phyloP scores from a whole-genome alignment of 2,113 vertebrate genomes.

The Aramus guarauna region DNA sequence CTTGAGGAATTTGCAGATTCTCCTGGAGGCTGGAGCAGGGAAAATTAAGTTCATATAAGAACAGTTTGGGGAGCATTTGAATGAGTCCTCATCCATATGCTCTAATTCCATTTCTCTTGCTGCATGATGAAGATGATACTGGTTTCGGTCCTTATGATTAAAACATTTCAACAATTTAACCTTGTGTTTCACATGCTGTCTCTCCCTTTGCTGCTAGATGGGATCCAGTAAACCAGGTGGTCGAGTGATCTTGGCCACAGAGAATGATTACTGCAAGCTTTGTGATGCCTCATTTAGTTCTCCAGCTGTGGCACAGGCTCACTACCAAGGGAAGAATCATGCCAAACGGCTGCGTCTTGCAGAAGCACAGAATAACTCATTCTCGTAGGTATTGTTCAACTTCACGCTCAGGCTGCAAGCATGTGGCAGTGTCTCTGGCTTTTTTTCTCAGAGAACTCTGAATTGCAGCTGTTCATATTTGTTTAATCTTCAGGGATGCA shows the following conservation, averaged over 20 bases:
- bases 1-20: neutral
- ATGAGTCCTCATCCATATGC: neutral
- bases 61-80: neutral
- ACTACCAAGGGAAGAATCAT: slow-evolving; percentile 97
- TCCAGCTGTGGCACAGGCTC: slow-evolving; percentile 93
- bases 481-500: slow-evolving; percentile 79
- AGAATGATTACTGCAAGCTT: slow-evolving; percentile 98
- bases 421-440: neutral
- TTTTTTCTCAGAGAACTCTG: neutral
- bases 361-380: slow-evolving; percentile 86
- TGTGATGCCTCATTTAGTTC: slow-evolving; percentile 98
- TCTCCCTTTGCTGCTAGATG: slow-evolving; percentile 72
- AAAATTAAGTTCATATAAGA: neutral
- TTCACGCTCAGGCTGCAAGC: slow-evolving; percentile 23
- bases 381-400: slow-evolving; percentile 84
- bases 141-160: neutral
- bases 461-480: slow-evolving; percentile 20
- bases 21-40: neutral
- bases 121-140: neutral
- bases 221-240: slow-evolving; percentile 84
- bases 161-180: neutral
- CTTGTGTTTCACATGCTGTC: neutral
- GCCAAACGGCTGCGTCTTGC: slow-evolving; percentile 92
- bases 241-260: slow-evolving; percentile 94
- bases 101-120: neutral